Evolutionary conservation across 1,140 invertebrate species (phyloP), one percentile per base, ranked within the genome.

Genomic region (Macrobrachium nipponense): DNA sequence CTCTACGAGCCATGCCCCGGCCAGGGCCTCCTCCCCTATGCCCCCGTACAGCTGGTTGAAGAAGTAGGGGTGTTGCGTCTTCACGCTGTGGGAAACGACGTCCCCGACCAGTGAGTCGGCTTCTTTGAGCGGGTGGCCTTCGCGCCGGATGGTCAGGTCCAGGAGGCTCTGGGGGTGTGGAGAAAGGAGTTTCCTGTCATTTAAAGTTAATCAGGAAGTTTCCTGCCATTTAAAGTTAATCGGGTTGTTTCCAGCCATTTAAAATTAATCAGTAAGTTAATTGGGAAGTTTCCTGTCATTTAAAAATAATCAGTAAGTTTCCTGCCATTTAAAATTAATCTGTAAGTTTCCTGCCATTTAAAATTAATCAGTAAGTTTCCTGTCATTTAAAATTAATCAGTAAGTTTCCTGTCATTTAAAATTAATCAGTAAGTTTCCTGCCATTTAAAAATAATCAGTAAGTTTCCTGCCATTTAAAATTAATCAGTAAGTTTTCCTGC

Each of bases 1-100:
- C 90, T 97, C 96, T 7, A 95, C 95, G 72, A 97, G 90, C 95
- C 96, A 97, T 90, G 97, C 95, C 0, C 95, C 96, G 51, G 96
- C 92, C 23, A 97, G 91, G 0, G 95, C 96, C 87, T 96, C 97
- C 0, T 96, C 95, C 91, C 97, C 96, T 18, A 97, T 92, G 7
- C 95, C 94, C 15, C 93, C 81, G 72, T 94, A 96, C 5, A 96
- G 91, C 90, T 96, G 95, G 92, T 96, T 96, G 87, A 94, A 93
- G 90, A 96, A 96, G 85, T 94, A 92, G 2, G 93, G 92, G 91
- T 94, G 95, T 80, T 92, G 93, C 0, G 95, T 96, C 89, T 95
- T 95, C 0, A 96, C 94, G 62, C 95, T 95, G 90, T 94, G 94
- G 76, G 92, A 90, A 44, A 95, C 91, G 3, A 95, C 93, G 77